Evolutionary conservation across 2,888 invertebrate species (phyloP).

Genomic region (Podotricha telesiphe): DNA sequence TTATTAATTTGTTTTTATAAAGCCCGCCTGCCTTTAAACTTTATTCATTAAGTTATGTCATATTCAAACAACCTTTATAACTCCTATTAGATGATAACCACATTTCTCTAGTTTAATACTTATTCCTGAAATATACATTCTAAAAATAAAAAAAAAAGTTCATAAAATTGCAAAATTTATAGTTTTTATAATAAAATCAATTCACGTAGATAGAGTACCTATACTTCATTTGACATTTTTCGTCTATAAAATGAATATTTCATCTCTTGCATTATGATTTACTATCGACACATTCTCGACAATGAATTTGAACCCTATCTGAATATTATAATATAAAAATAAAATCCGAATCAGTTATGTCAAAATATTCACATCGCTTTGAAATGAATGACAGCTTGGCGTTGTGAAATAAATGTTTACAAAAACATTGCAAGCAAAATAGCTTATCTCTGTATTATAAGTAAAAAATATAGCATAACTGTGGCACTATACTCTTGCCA

Average conservation of each 20-base stretch:
- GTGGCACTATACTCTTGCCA: too few species aligned
- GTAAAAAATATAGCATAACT: not conserved
- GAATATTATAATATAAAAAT: not conserved
- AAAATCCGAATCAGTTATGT: not conserved
- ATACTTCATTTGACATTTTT: not conserved
- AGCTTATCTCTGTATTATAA: not conserved
- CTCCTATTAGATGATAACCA: too few species aligned
- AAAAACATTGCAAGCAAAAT: conserved; percentile 12
- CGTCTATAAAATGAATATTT: too few species aligned
- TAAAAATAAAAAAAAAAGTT: too few species aligned
- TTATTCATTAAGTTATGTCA: not conserved
- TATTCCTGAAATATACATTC: too few species aligned
- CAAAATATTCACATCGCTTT: conserved; percentile 27
- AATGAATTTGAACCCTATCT: not conserved
- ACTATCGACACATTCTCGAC: too few species aligned
- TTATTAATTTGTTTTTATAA: not conserved
- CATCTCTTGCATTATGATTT: too few species aligned
- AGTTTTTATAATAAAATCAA: too few species aligned
- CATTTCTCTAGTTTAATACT: too few species aligned
- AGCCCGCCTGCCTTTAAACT: not conserved
- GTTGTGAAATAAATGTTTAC: conserved; percentile 17
- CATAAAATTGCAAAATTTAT: too few species aligned
- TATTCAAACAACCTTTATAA: too few species aligned
- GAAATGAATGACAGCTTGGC: conserved; percentile 39
- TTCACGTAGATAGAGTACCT: too few species aligned